Conservation (phyloP, 2,113 vertebrate species). For the Ammodytes dubius region DNA sequence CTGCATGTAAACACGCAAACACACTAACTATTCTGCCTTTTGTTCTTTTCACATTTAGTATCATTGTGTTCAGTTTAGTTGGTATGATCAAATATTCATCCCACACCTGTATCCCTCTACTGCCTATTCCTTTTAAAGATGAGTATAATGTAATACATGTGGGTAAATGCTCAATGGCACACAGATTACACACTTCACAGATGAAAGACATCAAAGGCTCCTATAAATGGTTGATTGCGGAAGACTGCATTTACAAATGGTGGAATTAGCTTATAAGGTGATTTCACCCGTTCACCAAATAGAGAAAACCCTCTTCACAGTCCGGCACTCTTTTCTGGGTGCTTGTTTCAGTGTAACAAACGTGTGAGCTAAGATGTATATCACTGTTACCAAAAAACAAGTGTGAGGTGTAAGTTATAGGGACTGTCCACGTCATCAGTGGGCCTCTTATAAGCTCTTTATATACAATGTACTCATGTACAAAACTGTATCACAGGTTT, state of each 20-base stretch:
- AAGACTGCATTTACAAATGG: not conserved
- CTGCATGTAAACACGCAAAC: slow-evolving; percentile 38
- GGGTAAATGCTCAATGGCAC: slow-evolving; percentile 8
- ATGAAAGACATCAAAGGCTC: slow-evolving; percentile 19
- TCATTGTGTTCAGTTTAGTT: not conserved
- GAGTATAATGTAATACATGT: not conserved
- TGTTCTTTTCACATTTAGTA: slow-evolving; percentile 6
- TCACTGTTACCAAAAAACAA: not conserved
- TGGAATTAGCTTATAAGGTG: not conserved
- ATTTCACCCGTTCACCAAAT: not conserved
- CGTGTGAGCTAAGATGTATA: not conserved
- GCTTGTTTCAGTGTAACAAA: not conserved
- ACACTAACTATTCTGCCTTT: slow-evolving; percentile 27
- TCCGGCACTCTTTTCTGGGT: not conserved
- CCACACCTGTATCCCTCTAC: slow-evolving; percentile 4
- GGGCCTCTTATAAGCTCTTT: not conserved
- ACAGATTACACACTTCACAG: not conserved
- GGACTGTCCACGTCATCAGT: not conserved
- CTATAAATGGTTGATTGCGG: not conserved
- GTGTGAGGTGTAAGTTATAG: not conserved
- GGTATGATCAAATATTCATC: not conserved
- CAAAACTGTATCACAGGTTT: not conserved
- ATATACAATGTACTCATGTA: not conserved
- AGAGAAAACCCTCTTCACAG: not conserved
- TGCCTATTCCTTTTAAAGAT: not conserved